Evolutionary conservation across 2,797 vertebrate species (phyloP), one percentile per base, ranked within the genome.

Genomic region (Adrianichthys oophorus): DNA sequence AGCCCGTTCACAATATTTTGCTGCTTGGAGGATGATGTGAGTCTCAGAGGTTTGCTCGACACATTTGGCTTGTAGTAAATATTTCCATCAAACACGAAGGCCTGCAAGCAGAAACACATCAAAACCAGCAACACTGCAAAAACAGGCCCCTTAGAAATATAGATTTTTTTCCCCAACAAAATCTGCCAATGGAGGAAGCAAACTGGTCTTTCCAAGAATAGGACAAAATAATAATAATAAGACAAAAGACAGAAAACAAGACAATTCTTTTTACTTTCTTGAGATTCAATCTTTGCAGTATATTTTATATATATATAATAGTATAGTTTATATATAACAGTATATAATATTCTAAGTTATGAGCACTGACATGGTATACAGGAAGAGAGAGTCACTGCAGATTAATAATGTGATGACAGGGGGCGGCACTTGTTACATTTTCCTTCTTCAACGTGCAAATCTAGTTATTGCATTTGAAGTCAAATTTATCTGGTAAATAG

Each of bases 11-110:
- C 68, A 52, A 94, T 69, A 12, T 73, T 82, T 26, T 80, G 86
- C 26, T 87, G 85, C 49, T 55, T 83, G 42, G 90, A 92, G 0
- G 89, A 85, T 65, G 80, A 73, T 3, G 93, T 94, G 63, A 95
- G 90, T 10, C 88, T 87, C 59, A 92, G 71, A 1, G 90, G 59
- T 51, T 65, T 70, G 70, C 88, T 83, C 63, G 65, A 79, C 78
- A 90, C 90, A 4, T 84, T 84, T 16, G 87, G 70, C 65, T 90
- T 88, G 85, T 94, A 94, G 90, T 92, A 94, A 78, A 95, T 91
- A 78, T 95, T 91, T 46, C 93, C 92, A 13, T 92, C 86, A 65
- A 87, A 90, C 75, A 95, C 84, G 54, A 84, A 94, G 21, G 89
- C 89, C 94, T 95, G 78, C 65, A 56, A 54, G 62, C 54, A 52